Evolutionary conservation across 2,797 vertebrate genomes (phyloP).

Genomic region (Mallotus villosus): DNA sequence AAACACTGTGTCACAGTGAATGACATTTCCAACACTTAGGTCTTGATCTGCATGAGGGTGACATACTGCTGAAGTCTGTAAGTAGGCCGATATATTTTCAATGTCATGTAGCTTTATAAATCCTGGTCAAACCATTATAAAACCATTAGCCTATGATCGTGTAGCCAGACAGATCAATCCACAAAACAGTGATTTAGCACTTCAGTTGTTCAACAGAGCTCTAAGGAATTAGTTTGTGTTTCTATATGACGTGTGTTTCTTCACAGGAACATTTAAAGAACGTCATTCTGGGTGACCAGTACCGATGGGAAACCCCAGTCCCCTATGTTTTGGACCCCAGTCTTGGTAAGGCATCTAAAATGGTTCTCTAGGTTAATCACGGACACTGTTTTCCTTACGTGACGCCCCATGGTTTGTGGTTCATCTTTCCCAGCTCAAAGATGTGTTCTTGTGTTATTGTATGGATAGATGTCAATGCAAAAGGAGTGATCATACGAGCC

Average conservation of each 20-base stretch:
- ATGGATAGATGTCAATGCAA: slow-evolving; percentile 81
- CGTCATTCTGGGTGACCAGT: neutral
- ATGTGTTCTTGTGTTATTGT: too few relatives aligned
- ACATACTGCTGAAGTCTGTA: slow-evolving; percentile 1
- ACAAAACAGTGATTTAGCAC: too few relatives aligned
- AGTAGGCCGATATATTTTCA: neutral
- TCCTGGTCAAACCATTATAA: too few relatives aligned
- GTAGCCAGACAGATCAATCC: too few relatives aligned
- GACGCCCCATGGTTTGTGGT: too few relatives aligned
- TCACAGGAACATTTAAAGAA: neutral
- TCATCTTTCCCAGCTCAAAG: too few relatives aligned
- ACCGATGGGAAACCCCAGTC: slow-evolving; percentile 7
- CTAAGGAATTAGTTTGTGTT: too few relatives aligned
- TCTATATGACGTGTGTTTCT: neutral
- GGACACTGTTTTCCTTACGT: neutral
- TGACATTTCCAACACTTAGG: neutral
- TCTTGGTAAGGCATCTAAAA: slow-evolving; percentile 7
- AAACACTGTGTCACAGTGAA: neutral
- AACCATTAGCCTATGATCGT: too few relatives aligned
- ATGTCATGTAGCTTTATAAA: too few relatives aligned
- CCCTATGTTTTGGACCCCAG: slow-evolving; percentile 15
- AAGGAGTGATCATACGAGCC: slow-evolving; percentile 80
- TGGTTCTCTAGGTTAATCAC: neutral
- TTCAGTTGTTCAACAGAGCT: too few relatives aligned
- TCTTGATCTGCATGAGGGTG: neutral